Evolutionary conservation across 2,113 vertebrate species (phyloP).

Genomic region (human): DNA sequence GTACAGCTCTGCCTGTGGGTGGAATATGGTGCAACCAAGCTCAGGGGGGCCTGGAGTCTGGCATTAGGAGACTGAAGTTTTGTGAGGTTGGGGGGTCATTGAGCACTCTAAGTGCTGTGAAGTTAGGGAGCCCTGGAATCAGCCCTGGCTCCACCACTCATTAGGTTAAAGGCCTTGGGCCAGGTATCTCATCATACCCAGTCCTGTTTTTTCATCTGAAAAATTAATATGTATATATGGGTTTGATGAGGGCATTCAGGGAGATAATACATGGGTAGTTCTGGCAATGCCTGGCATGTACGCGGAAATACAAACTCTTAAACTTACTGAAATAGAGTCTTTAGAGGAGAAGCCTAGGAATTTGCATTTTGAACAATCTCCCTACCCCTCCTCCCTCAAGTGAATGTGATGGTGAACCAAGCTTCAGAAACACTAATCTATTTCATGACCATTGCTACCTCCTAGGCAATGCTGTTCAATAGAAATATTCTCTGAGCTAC

Average conservation of each 20-base stretch:
- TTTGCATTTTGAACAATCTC: background rate
- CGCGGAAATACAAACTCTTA: background rate
- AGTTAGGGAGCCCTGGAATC: background rate
- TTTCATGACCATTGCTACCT: background rate
- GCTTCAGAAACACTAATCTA: background rate
- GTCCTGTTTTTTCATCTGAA: background rate
- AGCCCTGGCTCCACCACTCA: background rate
- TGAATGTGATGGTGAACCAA: background rate
- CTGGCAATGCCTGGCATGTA: background rate
- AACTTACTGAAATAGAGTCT: background rate
- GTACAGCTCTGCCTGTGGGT: background rate
- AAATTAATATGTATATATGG: background rate
- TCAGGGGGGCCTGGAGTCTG: background rate
- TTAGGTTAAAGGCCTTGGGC: background rate
- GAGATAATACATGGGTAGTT: background rate
- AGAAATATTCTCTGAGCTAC: background rate
- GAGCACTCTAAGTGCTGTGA: background rate
- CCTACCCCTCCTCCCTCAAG: background rate
- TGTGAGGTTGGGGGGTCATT: too few species aligned
- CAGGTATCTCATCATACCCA: background rate
- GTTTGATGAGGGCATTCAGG: background rate
- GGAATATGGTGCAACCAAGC: rapidly evolving
- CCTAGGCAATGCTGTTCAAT: background rate
- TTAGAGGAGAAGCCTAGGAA: background rate
- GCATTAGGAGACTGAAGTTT: background rate